Evolutionary conservation across 2,797 vertebrate genomes (phyloP).

Genomic region (Schizopygopsis malacanthus): DNA sequence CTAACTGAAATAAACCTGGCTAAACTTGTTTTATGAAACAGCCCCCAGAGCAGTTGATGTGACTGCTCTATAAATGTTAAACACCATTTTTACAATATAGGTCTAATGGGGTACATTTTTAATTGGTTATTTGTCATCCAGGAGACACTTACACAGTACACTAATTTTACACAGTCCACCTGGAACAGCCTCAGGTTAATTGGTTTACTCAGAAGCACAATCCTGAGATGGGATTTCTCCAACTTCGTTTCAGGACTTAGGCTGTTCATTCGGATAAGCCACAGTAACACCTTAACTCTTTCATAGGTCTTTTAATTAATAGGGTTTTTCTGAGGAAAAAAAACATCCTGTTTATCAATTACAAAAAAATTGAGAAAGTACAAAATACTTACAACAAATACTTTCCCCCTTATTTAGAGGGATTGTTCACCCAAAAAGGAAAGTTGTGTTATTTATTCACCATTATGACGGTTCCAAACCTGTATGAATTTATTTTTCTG

Average conservation of each 20-base stretch:
- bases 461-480: background rate
- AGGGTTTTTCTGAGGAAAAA: background rate
- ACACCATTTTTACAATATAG: slow-evolving; percentile 32
- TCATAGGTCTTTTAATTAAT: background rate
- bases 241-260: background rate
- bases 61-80: slow-evolving; percentile 30
- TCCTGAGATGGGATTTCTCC: background rate
- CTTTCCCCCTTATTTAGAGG: background rate
- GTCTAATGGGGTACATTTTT: slow-evolving; percentile 29
- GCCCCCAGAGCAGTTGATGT: background rate
- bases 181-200: slow-evolving; percentile 36
- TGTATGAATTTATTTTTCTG: background rate
- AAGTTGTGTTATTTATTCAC: background rate
- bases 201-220: slow-evolving; percentile 17
- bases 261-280: background rate
- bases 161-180: slow-evolving; percentile 34
- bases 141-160: slow-evolving; percentile 33
- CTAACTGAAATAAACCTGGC: too few species aligned
- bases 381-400: background rate
- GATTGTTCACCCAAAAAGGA: background rate
- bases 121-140: slow-evolving; percentile 42
- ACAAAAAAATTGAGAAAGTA: background rate
- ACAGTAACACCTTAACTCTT: background rate
- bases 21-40: too few species aligned
- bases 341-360: background rate